Evolutionary conservation across 2,888 invertebrate species (phyloP).

Genomic region (Drosophila colorata): DNA sequence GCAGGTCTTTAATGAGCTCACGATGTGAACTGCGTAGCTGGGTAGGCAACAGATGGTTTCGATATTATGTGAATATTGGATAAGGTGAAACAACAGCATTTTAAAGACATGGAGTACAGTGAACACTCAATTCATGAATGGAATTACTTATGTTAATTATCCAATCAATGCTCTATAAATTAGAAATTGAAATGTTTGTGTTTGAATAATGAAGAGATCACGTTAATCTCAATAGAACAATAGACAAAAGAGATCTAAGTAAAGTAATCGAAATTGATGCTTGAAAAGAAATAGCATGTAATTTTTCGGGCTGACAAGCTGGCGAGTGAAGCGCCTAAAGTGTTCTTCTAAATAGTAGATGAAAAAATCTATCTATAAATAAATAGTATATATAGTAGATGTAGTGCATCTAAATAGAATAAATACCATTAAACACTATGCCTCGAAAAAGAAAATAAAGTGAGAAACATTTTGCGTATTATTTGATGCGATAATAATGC

Average conservation of each 20-base stretch:
- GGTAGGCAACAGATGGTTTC: constrained; percentile 31
- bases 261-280: neutral
- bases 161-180: neutral
- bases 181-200: neutral
- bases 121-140: neutral
- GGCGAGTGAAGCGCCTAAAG: neutral
- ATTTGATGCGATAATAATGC: too few relatives aligned
- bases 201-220: neutral
- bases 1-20: constrained; percentile 41
- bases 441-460: too few relatives aligned
- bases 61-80: constrained; percentile 18
- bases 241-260: neutral
- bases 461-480: too few relatives aligned
- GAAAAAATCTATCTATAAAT: too few relatives aligned
- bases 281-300: neutral
- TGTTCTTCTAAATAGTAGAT: too few relatives aligned
- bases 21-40: constrained; percentile 13
- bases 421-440: too few relatives aligned
- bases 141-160: neutral
- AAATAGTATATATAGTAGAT: too few relatives aligned
- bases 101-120: neutral
- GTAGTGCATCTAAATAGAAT: too few relatives aligned
- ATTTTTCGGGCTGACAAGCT: too few relatives aligned
- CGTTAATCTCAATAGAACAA: neutral
- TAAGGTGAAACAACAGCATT: neutral